Conservation (phyloP, 2,113 vertebrate genomes). For the Anolis sagrei region DNA sequence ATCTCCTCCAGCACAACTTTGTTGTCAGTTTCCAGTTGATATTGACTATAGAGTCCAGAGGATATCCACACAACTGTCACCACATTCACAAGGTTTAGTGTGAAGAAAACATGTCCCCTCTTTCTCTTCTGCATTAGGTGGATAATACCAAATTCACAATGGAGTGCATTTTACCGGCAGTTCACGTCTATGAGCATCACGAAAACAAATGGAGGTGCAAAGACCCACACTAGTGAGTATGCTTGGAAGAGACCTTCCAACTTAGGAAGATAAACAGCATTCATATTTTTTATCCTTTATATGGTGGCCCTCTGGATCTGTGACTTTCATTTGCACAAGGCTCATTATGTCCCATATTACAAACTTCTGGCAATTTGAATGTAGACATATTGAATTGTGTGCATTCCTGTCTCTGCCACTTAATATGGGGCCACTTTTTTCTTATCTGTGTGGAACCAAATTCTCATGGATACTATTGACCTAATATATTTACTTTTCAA, state of each 20-base stretch:
- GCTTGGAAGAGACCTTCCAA: rapidly evolving
- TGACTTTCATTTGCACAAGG: too few species aligned
- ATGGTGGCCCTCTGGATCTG: too few species aligned
- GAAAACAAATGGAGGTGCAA: constrained; percentile 96
- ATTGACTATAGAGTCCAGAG: too few species aligned
- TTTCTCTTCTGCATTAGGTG: constrained; percentile 74
- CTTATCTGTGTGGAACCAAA: too few species aligned
- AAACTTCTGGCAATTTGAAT: too few species aligned
- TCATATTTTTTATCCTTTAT: not conserved
- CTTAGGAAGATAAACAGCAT: not conserved
- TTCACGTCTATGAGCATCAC: constrained; percentile 91
- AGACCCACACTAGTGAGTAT: constrained; percentile 89
- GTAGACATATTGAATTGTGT: too few species aligned
- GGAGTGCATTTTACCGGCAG: constrained; percentile 88
- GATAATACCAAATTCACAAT: constrained; percentile 91
- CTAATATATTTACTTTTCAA: not conserved
- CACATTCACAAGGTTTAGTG: not conserved
- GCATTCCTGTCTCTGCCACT: too few species aligned
- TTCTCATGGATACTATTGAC: too few species aligned
- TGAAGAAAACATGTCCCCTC: not conserved
- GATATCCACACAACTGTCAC: not conserved
- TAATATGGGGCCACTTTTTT: too few species aligned
- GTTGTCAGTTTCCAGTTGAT: too few species aligned
- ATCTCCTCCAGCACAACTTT: too few species aligned
- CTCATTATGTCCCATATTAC: too few species aligned